These are phyloP conservation scores for Rhingia rostrata DNA, from an alignment of 2,888 invertebrate genomes.

Conservation along the genomic window DNA sequence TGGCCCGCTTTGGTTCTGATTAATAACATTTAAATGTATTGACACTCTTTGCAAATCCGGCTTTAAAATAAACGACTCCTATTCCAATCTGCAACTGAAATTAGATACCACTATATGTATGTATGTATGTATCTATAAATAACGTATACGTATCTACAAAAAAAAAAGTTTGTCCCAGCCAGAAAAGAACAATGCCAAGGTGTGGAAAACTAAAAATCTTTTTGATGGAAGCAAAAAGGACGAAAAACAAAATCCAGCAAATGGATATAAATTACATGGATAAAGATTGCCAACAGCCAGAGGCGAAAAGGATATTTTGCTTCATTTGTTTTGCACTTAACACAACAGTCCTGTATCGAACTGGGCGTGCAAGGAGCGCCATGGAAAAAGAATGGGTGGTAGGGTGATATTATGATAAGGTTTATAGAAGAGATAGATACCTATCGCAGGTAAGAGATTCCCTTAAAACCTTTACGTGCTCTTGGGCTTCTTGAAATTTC, in stretches of 20 bases:
- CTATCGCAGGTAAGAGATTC: neutral
- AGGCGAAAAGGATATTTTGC: conserved; percentile 18
- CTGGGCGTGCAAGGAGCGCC: neutral
- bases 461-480: neutral
- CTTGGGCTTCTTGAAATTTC: neutral
- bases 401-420: too few species aligned
- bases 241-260: neutral
- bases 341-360: neutral
- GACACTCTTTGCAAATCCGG: conserved; percentile 5
- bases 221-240: neutral
- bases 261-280: conserved; percentile 36
- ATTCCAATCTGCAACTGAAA: conserved; percentile 7
- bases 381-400: too few species aligned
- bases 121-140: neutral
- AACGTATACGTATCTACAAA: neutral
- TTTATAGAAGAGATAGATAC: neutral
- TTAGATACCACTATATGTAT: neutral
- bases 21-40: conserved; percentile 15
- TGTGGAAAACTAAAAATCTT: neutral
- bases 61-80: conserved; percentile 14
- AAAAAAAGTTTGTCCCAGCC: neutral
- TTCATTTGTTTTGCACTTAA: conserved; percentile 4
- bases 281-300: conserved; percentile 23
- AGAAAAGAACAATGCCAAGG: neutral
- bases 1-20: conserved; percentile 15